phyloP scores from a whole-genome alignment of 2,888 invertebrate genomes.

The Morpho deidamia region DNA sequence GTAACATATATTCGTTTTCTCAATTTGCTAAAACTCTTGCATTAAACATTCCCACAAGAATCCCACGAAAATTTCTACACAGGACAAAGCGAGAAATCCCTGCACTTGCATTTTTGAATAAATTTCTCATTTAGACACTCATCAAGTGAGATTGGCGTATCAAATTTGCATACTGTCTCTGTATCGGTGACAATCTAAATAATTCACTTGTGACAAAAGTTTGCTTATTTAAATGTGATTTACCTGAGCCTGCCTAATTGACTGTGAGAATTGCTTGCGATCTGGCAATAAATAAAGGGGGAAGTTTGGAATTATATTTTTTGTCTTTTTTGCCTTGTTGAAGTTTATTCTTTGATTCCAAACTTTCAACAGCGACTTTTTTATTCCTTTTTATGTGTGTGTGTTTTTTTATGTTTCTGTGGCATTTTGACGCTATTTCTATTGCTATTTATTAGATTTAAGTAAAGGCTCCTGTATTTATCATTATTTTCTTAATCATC shows the following conservation, averaged over 20 bases:
- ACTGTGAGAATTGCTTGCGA: constrained; percentile 33
- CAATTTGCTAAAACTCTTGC: constrained; percentile 10
- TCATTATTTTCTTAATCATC: too few relatives aligned
- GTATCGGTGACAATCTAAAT: constrained; percentile 59
- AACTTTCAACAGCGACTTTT: too few relatives aligned
- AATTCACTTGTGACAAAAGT: constrained; percentile 62
- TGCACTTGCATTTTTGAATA: constrained; percentile 61
- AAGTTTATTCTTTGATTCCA: too few relatives aligned
- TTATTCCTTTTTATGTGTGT: too few relatives aligned
- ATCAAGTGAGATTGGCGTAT: constrained; percentile 56
- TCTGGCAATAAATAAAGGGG: not conserved
- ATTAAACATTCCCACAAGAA: constrained; percentile 24
- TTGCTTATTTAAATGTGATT: constrained; percentile 45
- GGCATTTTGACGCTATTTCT: too few relatives aligned
- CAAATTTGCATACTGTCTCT: constrained; percentile 55
- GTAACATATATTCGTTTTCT: not conserved
- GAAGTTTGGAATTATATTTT: too few relatives aligned
- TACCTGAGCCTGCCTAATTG: constrained; percentile 52
- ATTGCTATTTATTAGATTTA: too few relatives aligned
- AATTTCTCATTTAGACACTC: constrained; percentile 64
- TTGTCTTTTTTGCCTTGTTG: too few relatives aligned
- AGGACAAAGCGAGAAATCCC: constrained; percentile 39
- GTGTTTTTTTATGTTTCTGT: too few relatives aligned
- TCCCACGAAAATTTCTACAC: constrained; percentile 31
- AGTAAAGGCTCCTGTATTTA: too few relatives aligned